Evolutionary conservation across 64 coral and sea anemone genomes (phyloP).

Genomic region (Stylophora pistillata): DNA sequence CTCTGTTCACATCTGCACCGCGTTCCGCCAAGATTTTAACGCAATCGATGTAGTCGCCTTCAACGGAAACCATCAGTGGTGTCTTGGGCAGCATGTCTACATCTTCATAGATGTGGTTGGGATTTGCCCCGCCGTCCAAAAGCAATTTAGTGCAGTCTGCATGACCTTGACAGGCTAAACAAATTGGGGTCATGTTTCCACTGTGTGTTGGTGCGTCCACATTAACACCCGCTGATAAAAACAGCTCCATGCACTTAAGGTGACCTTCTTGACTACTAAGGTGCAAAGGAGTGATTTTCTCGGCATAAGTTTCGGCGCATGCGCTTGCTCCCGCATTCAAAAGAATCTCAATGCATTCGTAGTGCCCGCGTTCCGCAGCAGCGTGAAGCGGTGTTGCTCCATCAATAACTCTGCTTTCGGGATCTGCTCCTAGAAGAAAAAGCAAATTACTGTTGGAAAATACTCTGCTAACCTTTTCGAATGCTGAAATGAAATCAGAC

Average conservation of each 20-base stretch:
- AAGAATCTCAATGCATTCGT: slow-evolving; percentile 49
- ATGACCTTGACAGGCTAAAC: slow-evolving; percentile 57
- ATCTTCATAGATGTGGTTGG: slow-evolving; percentile 68
- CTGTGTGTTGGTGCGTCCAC: slow-evolving; percentile 29
- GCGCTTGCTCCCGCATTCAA: slow-evolving; percentile 51
- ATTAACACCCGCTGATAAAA: slow-evolving; percentile 36
- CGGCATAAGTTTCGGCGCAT: slow-evolving; percentile 34
- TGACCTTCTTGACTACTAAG: slow-evolving; percentile 65
- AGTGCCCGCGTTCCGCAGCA: slow-evolving; percentile 65
- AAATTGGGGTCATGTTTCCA: slow-evolving; percentile 69
- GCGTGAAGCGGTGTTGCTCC: slow-evolving; percentile 71
- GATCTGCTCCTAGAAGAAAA: slow-evolving; percentile 41
- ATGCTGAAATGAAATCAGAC: neutral
- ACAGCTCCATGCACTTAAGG: slow-evolving; percentile 49
- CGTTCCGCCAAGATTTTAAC: slow-evolving; percentile 53
- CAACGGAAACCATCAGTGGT: slow-evolving; percentile 66
- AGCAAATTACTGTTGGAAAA: neutral
- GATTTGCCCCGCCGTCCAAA: slow-evolving; percentile 59
- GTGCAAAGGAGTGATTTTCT: slow-evolving; percentile 65
- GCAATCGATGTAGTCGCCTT: slow-evolving; percentile 58
- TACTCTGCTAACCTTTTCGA: neutral
- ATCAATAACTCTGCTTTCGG: slow-evolving; percentile 38
- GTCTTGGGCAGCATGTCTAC: slow-evolving; percentile 65
- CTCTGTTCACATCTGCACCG: slow-evolving; percentile 69
- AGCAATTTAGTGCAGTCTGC: slow-evolving; percentile 66